A percentile compares a stretch with the other conserved stretches of the same genome.
These are phyloP conservation scores for Magallana nippona DNA, from an alignment of 2,888 invertebrate genomes.

Conservation along the genomic window DNA sequence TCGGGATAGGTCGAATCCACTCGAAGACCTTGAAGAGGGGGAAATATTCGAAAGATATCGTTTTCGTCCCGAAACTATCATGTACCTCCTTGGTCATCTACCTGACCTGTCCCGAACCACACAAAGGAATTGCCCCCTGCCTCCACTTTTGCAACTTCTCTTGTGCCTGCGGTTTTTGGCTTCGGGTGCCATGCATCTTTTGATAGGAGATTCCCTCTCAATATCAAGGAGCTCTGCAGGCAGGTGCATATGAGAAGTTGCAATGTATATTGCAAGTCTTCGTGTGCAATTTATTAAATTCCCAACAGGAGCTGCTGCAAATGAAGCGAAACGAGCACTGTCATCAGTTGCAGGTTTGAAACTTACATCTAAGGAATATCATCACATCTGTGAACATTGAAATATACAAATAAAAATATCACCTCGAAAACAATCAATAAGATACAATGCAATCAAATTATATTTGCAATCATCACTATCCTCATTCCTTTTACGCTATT, in stretches of 20 bases:
- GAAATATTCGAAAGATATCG: neutral
- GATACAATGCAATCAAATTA: too few species aligned
- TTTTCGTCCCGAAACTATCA: constrained; percentile 14
- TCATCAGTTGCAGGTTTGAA: constrained; percentile 11
- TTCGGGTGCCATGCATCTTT: too few species aligned
- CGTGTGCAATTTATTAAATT: too few species aligned
- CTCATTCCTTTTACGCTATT: too few species aligned
- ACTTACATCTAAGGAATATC: neutral
- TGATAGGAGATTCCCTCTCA: neutral
- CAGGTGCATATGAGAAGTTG: neutral
- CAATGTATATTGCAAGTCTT: too few species aligned
- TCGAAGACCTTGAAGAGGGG: constrained; percentile 9
- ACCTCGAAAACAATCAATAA: too few species aligned
- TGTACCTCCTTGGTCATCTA: neutral
- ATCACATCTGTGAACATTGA: neutral
- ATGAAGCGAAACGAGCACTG: too few species aligned
- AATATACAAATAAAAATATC: too few species aligned
- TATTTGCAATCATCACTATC: too few species aligned
- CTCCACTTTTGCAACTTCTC: constrained; percentile 1
- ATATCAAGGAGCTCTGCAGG: constrained; percentile 1
- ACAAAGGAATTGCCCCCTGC: neutral
- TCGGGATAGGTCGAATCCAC: constrained; percentile 8
- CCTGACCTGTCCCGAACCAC: neutral
- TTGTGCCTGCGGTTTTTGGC: neutral
- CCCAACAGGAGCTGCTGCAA: too few species aligned